Base-by-base conservation (phyloP, 2,113 vertebrate genomes). In the Oophaga pumilio region DNA sequence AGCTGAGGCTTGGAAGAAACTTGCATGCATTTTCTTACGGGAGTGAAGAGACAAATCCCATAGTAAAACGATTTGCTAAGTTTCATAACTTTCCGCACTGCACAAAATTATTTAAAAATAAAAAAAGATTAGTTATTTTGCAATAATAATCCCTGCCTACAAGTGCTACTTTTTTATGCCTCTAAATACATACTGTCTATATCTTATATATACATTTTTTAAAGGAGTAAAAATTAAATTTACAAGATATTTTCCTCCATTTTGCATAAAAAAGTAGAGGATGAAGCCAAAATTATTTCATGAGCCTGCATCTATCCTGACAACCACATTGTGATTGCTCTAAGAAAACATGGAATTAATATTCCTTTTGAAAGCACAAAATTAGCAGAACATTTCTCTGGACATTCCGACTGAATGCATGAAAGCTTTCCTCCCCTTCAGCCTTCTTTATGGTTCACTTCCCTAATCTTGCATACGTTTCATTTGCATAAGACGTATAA, bases 401-500 rank as follows among this genome's bases (percentile, higher is more conserved):
- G 52, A 52, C 76, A 26, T 86, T 24, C 26, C 14, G 60, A 60
- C 49, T 28, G 15, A 66, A 80, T 10, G 57, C 12, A 11, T 62
- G 18, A 86, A 50, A 26, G 76, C 14, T 78, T 66, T 49, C 11
- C 6, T 64, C 43, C 57, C 49, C 59, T 49, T 11, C 28, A 85
- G 59, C 84, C 22, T 13, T 14, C 73, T 68, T 77, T 78, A 52
- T 76, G 26, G 73, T 77, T 77, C n/a, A 64, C 28, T 74, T 74
- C 4, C 2, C 76, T 69, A 57, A 43, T 57, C 57, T 80, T 22
- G 2, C 24, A 52, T 52, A 69, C 53, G 60, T 68, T 64, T 56
- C 22, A 78, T 80, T 86, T 86, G 76, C 76, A 80, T 86, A 59
- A 80, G 60, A 86, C 56, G 53, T 52, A 71, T 71, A 78, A 86